Evolutionary conservation across 2,113 vertebrate species (phyloP), one percentile per base, ranked within the genome.

Genomic region (Myrmecobius fasciatus): DNA sequence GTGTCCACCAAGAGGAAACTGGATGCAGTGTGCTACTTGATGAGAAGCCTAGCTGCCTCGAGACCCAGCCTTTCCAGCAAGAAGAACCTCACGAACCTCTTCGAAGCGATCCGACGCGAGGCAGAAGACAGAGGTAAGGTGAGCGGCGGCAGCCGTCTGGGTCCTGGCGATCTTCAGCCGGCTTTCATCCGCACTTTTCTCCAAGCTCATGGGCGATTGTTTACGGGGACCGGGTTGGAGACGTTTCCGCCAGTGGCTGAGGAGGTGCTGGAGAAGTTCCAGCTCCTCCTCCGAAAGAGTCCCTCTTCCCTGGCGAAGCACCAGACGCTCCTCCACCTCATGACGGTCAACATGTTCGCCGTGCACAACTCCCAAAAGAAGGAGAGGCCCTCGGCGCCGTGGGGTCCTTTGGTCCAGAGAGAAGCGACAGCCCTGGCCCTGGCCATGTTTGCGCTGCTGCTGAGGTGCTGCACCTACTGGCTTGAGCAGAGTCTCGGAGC

Each of bases 81-180:
- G n/a, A 43, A 83, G 8, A 83, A 83, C 36, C 67, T 43, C 12
- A 43, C 14, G 67, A n/a, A n/a, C 1, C 36, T 83, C 4, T 83
- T 83, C 0, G 67, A 1, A 43, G 67, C 36, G 2, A 8, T 0
- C 17, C 0, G 7, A 4, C 17, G 36, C 67, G 0, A 22, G 36
- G 67, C 67, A 8, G 36, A 8, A 22, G 36, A 17, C 12, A 22
- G 36, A 43, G 17, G 1, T 5, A 6, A 1, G 60, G 14, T n/a
- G 60, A 1, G 0, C 3, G 0, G 0, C 0, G 4, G n/a, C 36
- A 2, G n/a, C 14, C 7, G 67, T 22, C 17, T 8, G 6, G 1
- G 6, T 0, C 3, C 67, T n/a, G 67, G 36, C 17, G 36, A n/a
- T 7, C 36, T 83, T n/a, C 17, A 22, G 36, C 60, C 5, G 5